Evolutionary conservation across 2,888 invertebrate genomes (phyloP), one percentile per base, ranked within the genome.

Genomic region (Drosophila robusta): DNA sequence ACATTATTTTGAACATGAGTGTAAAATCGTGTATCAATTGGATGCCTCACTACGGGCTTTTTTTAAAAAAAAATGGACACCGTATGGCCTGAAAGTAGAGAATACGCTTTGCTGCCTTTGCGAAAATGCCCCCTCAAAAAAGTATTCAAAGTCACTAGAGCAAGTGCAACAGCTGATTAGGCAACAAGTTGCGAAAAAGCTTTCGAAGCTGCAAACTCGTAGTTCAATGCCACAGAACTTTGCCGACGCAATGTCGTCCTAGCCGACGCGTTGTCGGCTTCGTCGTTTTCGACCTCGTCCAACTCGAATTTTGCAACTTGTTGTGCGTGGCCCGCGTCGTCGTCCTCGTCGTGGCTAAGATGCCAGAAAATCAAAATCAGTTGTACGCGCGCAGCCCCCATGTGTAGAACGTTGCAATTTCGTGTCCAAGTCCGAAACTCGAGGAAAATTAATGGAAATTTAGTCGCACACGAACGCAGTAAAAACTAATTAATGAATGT

Each of bases 171-270:
- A 90, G 91, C 90, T 90, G 90, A 83, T 88, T 81, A 87, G 89
- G 90, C 91, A 91, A 90, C 90, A 90, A 90, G 90, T 90, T 90
- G 91, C 81, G 88, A 79, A 89, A 90, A 91, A 90, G 90, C 90
- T 90, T 86, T 89, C 86, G 78, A 79, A 75, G 65, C 76, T 74
- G 66, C 62, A n/a, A 72, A 65, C 55, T 29, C 62, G 70, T 65
- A 83, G 75, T 90, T 80, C 81, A 85, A 82, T 84, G 87, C 87
- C 85, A 81, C 58, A 52, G 57, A 75, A 77, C 72, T 76, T 70
- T 70, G 58, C 67, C 67, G 78, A 72, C 32, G n/a, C 47, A 45
- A 26, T 44, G 9, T 49, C 55, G 45, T 47, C 51, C 42, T 26
- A 42, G 61, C 60, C 41, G 60, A 55, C 32, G 29, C 32, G 26